Evolutionary conservation across 1,140 invertebrate genomes (phyloP), one percentile per base, ranked within the genome.

Genomic region (Papilio xuthus): DNA sequence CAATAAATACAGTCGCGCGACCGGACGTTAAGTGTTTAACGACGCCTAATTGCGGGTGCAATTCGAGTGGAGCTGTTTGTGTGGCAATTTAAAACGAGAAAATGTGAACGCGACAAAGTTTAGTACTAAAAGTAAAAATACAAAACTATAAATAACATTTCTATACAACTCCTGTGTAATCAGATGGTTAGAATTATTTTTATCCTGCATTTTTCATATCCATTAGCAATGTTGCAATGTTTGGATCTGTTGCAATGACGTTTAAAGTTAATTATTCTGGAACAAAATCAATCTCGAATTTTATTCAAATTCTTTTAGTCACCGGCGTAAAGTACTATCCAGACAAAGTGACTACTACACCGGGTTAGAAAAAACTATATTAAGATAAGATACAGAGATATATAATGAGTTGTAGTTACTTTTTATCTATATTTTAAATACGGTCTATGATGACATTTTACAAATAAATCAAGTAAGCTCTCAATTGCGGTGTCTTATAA

Each of bases 21-120:
- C 60, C 26, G 60, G 60, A 67, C 60, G 60, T 67, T 67, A 67
- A 28, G 60, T 67, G 26, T 67, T 67, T 67, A 67, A 67, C 60
- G 23, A 67, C 60, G 60, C 26, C 60, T 67, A 67, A 67, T 67
- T 67, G 60, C 60, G 60, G 60, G 60, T 28, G 60, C 60, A 28
- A 67, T 67, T 67, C 60, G 60, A 67, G 60, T 67, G 23, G 26
- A 67, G 60, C 26, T 67, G 60, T 67, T 67, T 67, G 60, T 67
- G 60, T 28, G 60, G 13, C 60, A 67, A 32, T 67, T 67, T 67
- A 28, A 32, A 67, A 67, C 10, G 60, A 26, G 60, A 67, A 67
- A 67, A 67, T 67, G 60, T 67, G 26, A 67, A 67, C 60, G 56
- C 23, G 26, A 67, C 60, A 67, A 67, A 67, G 60, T 67, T 28